A percentile compares a stretch with the other conserved stretches of the same genome.
Conservation (phyloP, 2,113 vertebrate genomes). For the Phalacrocorax carbo region DNA sequence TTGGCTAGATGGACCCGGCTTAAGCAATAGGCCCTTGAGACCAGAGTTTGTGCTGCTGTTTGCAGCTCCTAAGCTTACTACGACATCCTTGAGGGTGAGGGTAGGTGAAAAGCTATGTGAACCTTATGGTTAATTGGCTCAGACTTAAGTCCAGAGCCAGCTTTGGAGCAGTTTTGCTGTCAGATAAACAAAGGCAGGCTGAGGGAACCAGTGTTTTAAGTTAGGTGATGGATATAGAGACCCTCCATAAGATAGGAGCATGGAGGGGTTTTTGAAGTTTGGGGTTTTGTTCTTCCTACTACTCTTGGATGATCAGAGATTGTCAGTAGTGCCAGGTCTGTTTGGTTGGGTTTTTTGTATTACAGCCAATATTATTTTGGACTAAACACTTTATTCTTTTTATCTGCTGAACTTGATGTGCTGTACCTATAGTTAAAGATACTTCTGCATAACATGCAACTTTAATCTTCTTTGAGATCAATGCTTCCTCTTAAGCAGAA, state of each 20-base stretch:
- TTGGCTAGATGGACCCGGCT: neutral
- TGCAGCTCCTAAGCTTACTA: neutral
- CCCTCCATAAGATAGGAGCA: neutral
- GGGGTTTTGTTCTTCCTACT: neutral
- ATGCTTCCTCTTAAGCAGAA: neutral
- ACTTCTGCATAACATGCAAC: neutral
- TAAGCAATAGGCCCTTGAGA: neutral
- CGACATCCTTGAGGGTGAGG: neutral
- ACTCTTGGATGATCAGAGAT: neutral
- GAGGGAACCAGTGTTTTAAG: neutral
- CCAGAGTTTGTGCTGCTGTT: neutral
- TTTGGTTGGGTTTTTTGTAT: neutral
- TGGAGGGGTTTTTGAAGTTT: neutral
- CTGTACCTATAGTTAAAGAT: neutral
- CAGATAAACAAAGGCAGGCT: neutral
- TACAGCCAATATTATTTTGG: neutral
- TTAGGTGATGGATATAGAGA: neutral
- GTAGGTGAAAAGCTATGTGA: neutral
- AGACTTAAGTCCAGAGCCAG: neutral
- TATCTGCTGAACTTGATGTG: neutral
- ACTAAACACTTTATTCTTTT: neutral
- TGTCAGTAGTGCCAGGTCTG: neutral
- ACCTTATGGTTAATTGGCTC: neutral
- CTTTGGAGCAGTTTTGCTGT: neutral
- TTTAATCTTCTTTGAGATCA: slow-evolving; percentile 14